These are phyloP conservation scores for Sardina pilchardus DNA, from an alignment of 2,113 vertebrate species.

Conservation along the genomic window DNA sequence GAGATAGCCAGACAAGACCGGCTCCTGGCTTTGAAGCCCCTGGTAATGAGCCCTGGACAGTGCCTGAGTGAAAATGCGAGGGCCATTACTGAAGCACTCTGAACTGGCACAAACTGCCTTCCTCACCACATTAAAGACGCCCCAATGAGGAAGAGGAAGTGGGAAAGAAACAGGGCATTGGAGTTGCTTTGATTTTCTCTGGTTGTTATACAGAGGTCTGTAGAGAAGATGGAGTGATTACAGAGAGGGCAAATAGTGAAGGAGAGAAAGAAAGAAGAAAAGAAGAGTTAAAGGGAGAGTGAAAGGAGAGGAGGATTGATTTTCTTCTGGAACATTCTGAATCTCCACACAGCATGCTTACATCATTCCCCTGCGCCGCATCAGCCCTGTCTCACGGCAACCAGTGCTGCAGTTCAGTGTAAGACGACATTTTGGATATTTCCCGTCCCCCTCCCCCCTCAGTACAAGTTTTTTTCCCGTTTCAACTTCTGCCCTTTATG, in stretches of 20 bases:
- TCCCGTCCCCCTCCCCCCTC: not conserved
- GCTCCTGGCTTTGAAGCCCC: not conserved
- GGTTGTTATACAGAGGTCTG: not conserved
- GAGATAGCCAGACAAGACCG: not conserved
- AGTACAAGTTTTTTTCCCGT: not conserved
- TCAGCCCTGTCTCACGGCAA: constrained; percentile 84
- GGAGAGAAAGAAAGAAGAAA: constrained; percentile 48
- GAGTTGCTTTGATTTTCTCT: not conserved
- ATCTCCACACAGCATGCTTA: constrained; percentile 83
- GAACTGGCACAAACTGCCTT: not conserved
- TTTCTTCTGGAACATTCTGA: constrained; percentile 52
- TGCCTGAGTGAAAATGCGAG: too few species aligned
- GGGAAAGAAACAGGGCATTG: not conserved
- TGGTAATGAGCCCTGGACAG: not conserved
- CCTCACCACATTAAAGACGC: not conserved
- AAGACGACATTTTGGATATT: constrained; percentile 61
- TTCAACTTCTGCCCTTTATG: not conserved
- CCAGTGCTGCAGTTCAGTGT: constrained; percentile 85
- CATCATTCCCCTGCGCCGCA: constrained; percentile 82
- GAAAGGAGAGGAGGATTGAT: not conserved
- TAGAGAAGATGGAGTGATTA: not conserved
- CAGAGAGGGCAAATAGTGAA: constrained; percentile 3
- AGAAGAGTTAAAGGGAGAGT: constrained; percentile 58
- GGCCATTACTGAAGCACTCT: not conserved
- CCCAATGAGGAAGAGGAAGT: not conserved